Percentiles rank a stretch among this genome's conserved stretches.
Evolutionary conservation across 2,113 vertebrate species (phyloP).

Genomic region (Bettongia penicillata): DNA sequence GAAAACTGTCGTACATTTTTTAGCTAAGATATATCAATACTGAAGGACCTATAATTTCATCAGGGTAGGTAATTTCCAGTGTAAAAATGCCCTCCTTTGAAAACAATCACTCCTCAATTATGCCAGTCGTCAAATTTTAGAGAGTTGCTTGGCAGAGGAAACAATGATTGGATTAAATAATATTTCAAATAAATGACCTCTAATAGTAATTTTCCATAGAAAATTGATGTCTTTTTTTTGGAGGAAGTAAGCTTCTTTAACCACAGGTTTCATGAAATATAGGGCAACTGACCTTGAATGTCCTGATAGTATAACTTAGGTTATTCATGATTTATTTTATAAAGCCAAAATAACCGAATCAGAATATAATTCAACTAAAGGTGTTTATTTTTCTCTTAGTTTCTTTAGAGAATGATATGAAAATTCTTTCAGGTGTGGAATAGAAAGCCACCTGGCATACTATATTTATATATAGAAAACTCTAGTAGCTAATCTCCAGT

Average conservation of each 20-base stretch:
- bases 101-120: not conserved
- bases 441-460: conserved; percentile 23
- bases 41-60: not conserved
- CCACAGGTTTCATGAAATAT: conserved; percentile 9
- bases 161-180: not conserved
- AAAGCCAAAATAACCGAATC: conserved; percentile 25
- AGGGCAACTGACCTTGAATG: not conserved
- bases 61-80: not conserved
- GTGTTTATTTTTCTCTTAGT: conserved; percentile 40
- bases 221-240: not conserved
- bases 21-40: not conserved
- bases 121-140: not conserved
- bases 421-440: conserved; percentile 20
- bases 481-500: conserved; percentile 38
- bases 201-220: not conserved
- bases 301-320: conserved; percentile 38
- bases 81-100: not conserved
- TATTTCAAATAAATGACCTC: not conserved
- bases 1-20: not conserved
- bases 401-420: conserved; percentile 11
- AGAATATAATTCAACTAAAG: conserved; percentile 19
- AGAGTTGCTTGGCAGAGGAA: not conserved
- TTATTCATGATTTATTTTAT: conserved; percentile 8
- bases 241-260: conserved; percentile 4
- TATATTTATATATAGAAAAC: conserved; percentile 29